Percentiles rank a stretch among this genome's conserved stretches.
phyloP scores from a whole-genome alignment of 1,140 invertebrate genomes.

The Zaprionus lachaisei region DNA sequence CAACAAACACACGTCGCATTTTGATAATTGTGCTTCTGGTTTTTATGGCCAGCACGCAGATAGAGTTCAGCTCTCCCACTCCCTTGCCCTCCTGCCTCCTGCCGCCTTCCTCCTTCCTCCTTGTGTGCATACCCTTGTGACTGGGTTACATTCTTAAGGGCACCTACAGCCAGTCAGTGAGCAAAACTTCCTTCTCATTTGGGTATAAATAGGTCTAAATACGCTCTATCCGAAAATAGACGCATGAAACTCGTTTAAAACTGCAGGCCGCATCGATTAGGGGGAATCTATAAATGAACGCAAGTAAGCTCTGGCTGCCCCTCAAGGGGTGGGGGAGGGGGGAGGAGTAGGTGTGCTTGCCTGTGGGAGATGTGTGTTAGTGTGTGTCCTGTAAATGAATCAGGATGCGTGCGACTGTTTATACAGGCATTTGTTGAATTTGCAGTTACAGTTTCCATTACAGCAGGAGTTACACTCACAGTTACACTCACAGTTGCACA shows the following conservation, averaged over 20 bases:
- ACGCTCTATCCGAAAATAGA: neutral
- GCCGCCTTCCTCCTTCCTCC: neutral
- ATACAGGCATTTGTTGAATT: neutral
- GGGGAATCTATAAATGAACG: slow-evolving; percentile 4
- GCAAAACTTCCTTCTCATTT: neutral
- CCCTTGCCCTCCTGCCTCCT: neutral
- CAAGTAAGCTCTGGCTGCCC: neutral
- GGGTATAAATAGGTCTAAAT: neutral
- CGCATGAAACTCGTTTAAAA: neutral
- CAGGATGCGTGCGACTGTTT: neutral
- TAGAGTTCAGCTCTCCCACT: slow-evolving; percentile 33
- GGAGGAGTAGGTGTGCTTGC: neutral
- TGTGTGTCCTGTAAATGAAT: neutral
- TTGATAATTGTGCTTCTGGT: slow-evolving; percentile 81
- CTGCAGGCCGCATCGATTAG: neutral
- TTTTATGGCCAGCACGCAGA: slow-evolving; percentile 76
- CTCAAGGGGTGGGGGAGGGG: neutral
- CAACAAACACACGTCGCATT: slow-evolving; percentile 75
- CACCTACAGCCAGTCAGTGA: neutral
- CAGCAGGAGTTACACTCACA: neutral
- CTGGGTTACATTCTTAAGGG: neutral
- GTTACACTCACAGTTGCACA: neutral
- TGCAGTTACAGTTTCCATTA: neutral
- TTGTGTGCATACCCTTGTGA: neutral
- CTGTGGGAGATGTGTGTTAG: neutral